Conservation (phyloP, 2,113 vertebrate genomes). For the Suncus etruscus region DNA sequence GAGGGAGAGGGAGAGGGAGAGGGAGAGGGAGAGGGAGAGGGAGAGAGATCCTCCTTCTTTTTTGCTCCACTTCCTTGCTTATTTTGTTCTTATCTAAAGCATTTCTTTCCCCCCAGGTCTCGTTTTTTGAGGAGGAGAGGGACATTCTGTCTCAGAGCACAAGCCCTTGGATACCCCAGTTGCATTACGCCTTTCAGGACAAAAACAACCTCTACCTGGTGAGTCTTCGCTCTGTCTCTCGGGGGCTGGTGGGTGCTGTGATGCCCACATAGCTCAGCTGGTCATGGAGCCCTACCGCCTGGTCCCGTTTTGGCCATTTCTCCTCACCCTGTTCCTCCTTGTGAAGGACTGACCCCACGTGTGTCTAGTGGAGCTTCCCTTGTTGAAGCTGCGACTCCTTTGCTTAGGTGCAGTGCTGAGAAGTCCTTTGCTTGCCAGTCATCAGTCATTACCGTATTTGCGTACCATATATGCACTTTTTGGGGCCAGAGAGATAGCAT, state of each 20-base stretch:
- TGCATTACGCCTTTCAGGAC: slow-evolving; percentile 97
- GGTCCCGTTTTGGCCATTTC: neutral
- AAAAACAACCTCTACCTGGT: slow-evolving; percentile 95
- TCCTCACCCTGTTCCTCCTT: slow-evolving; percentile 11
- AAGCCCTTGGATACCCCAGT: slow-evolving; percentile 95
- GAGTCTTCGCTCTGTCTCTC: slow-evolving; percentile 74
- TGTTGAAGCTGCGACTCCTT: neutral
- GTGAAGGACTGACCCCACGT: neutral
- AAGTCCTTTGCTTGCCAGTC: slow-evolving; percentile 47
- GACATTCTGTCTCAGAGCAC: slow-evolving; percentile 90
- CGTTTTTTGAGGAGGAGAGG: slow-evolving; percentile 95
- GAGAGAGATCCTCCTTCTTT: neutral
- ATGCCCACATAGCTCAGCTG: neutral
- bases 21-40: neutral
- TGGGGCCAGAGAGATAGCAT: no score
- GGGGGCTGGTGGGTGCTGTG: neutral
- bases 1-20: no score
- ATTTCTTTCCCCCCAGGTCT: slow-evolving; percentile 86
- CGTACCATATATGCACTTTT: no score
- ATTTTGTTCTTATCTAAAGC: slow-evolving; percentile 51
- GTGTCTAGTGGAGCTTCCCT: neutral
- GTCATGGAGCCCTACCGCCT: rapidly evolving
- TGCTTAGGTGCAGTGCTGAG: slow-evolving; percentile 4
- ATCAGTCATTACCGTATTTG: neutral
- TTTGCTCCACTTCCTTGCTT: slow-evolving; percentile 8